Percentiles rank a stretch among this genome's conserved stretches.
These are phyloP conservation scores for Dendrocincla fuliginosa DNA, from an alignment of 2,797 vertebrate species.

Conservation along the genomic window DNA sequence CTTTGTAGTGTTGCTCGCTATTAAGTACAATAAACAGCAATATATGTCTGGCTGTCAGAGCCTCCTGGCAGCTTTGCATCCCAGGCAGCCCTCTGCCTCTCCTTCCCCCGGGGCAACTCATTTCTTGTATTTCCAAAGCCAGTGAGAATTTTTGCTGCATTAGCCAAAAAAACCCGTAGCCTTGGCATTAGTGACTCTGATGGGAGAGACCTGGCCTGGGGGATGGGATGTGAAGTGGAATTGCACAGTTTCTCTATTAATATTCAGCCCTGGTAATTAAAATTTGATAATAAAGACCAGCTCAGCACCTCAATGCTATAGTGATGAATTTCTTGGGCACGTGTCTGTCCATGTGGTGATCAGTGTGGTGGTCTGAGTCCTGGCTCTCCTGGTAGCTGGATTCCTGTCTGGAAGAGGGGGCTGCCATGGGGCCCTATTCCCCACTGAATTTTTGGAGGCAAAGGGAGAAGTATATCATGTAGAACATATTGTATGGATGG, in stretches of 20 bases:
- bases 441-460: not conserved
- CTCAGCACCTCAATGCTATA: not conserved
- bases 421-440: not conserved
- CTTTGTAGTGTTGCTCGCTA: not conserved
- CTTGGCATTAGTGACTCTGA: not conserved
- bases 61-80: not conserved
- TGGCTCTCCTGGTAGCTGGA: not conserved
- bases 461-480: not conserved
- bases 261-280: not conserved
- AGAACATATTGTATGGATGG: not conserved
- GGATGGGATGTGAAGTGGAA: not conserved
- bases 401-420: not conserved
- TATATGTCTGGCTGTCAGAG: slow-evolving; percentile 4
- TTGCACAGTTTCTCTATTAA: not conserved
- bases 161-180: not conserved
- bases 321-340: not conserved
- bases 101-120: not conserved
- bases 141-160: not conserved
- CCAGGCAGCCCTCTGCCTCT: not conserved
- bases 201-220: not conserved
- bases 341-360: not conserved
- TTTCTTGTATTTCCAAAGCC: slow-evolving; percentile 15
- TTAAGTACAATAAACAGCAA: slow-evolving; percentile 23
- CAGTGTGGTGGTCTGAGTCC: accelerated
- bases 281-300: not conserved